A percentile compares a stretch with the other conserved stretches of the same genome.
These are phyloP conservation scores for Aspidiotus rigidus DNA, from an alignment of 2,888 invertebrate genomes.

Conservation along the genomic window DNA sequence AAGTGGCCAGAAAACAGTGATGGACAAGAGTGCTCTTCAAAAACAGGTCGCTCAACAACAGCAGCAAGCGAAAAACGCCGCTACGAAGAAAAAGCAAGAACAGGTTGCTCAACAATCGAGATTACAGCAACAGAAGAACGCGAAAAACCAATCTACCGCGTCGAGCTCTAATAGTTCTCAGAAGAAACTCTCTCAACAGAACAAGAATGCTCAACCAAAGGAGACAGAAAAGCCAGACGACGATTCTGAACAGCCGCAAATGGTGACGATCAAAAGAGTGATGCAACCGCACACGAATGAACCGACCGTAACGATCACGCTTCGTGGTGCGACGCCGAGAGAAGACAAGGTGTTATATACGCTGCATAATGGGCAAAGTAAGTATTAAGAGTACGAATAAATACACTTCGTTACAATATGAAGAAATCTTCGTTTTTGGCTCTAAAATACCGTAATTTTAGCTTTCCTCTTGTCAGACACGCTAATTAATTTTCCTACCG, in stretches of 20 bases:
- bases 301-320: slow-evolving; percentile 66
- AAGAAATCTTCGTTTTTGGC: no score
- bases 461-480: no score
- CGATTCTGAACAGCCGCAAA: slow-evolving; percentile 40
- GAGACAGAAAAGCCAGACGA: slow-evolving; percentile 31
- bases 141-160: not conserved
- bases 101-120: slow-evolving; percentile 3
- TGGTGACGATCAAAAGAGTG: slow-evolving; percentile 64
- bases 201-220: slow-evolving; percentile 34
- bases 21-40: slow-evolving; percentile 7
- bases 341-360: slow-evolving; percentile 66
- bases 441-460: no score
- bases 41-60: slow-evolving; percentile 3
- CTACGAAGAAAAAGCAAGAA: slow-evolving; percentile 7
- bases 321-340: slow-evolving; percentile 62
- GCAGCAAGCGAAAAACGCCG: slow-evolving; percentile 10
- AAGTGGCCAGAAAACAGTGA: not conserved
- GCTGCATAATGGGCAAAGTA: slow-evolving; percentile 47
- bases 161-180: slow-evolving; percentile 14
- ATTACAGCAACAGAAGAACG: not conserved
- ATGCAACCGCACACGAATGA: slow-evolving; percentile 56
- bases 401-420: not conserved
- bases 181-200: slow-evolving; percentile 27
- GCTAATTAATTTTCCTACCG: no score
- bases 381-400: slow-evolving; percentile 28